A percentile compares a stretch with the other conserved stretches of the same genome.
phyloP scores from a whole-genome alignment of 2,797 vertebrate genomes.

The Melanotaenia maccullochi region DNA sequence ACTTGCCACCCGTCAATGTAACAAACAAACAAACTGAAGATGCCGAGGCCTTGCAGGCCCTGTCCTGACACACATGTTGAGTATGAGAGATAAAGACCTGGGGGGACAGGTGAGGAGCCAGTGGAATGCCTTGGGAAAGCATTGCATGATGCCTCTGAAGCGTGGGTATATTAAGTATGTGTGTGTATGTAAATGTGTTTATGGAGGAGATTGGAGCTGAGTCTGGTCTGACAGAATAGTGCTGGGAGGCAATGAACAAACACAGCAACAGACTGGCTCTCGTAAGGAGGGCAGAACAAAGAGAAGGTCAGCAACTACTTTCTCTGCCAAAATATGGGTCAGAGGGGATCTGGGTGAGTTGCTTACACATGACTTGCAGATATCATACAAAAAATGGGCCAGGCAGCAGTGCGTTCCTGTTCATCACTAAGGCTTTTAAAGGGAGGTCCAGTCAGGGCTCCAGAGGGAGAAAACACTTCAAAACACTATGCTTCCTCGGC shows the following conservation, averaged over 20 bases:
- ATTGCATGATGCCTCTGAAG: conserved; percentile 23
- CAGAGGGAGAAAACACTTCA: conserved; percentile 40
- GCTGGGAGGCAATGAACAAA: conserved; percentile 75
- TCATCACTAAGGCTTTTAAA: conserved; percentile 62
- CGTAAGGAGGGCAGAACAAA: conserved; percentile 67
- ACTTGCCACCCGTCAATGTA: conserved; percentile 47
- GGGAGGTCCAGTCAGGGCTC: conserved; percentile 35
- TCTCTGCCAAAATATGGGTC: conserved; percentile 76
- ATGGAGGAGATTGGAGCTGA: conserved; percentile 54
- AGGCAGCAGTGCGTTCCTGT: conserved; percentile 21
- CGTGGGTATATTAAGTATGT: conserved; percentile 24
- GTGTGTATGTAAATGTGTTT: conserved; percentile 51
- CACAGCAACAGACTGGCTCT: conserved; percentile 70
- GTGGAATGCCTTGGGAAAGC: conserved; percentile 45
- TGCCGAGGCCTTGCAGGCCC: conserved; percentile 54
- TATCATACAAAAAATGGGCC: conserved; percentile 16
- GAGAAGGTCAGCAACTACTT: conserved; percentile 77
- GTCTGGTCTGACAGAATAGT: conserved; percentile 66
- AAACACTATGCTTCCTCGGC: conserved; percentile 45
- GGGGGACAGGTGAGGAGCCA: conserved; percentile 75
- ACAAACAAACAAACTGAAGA: conserved; percentile 68
- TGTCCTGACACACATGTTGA: conserved; percentile 69
- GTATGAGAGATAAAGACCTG: conserved; percentile 54
- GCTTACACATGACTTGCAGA: conserved; percentile 39
- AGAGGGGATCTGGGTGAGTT: conserved; percentile 61